Conservation (phyloP, 2,797 vertebrate genomes). For the Melanotaenia maccullochi region DNA sequence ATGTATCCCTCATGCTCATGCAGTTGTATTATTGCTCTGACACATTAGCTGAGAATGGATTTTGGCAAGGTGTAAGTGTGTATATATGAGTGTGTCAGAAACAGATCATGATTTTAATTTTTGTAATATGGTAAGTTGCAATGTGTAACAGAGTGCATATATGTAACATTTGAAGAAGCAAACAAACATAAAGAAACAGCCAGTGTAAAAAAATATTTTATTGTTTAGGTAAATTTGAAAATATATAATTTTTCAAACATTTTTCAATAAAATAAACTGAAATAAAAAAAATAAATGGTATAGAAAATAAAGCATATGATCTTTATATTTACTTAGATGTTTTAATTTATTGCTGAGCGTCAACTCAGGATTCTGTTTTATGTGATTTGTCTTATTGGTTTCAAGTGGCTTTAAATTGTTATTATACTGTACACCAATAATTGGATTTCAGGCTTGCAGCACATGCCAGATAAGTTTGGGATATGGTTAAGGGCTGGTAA, state of each 20-base stretch:
- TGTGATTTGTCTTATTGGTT: not conserved
- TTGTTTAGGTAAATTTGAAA: not conserved
- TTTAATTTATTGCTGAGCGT: not conserved
- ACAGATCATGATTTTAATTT: conserved; percentile 9
- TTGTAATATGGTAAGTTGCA: not conserved
- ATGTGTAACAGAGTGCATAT: not conserved
- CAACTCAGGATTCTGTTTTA: not conserved
- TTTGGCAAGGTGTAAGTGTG: conserved; percentile 49
- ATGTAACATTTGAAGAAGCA: not conserved
- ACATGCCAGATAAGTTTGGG: not conserved
- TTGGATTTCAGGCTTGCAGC: not conserved
- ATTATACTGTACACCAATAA: not conserved
- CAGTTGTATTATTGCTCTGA: conserved; percentile 73
- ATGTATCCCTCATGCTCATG: conserved; percentile 68
- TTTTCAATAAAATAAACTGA: not conserved
- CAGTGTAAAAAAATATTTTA: not conserved
- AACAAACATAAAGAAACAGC: not conserved
- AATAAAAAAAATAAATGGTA: not conserved
- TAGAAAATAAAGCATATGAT: not conserved
- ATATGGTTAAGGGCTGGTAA: not conserved
- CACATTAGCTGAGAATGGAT: conserved; percentile 68
- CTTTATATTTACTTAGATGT: not conserved
- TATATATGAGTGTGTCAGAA: conserved; percentile 17
- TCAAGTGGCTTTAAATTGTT: not conserved
- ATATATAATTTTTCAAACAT: not conserved